Base-by-base conservation (phyloP, 2,888 invertebrate species). In the Sepioteuthis lessoniana region DNA sequence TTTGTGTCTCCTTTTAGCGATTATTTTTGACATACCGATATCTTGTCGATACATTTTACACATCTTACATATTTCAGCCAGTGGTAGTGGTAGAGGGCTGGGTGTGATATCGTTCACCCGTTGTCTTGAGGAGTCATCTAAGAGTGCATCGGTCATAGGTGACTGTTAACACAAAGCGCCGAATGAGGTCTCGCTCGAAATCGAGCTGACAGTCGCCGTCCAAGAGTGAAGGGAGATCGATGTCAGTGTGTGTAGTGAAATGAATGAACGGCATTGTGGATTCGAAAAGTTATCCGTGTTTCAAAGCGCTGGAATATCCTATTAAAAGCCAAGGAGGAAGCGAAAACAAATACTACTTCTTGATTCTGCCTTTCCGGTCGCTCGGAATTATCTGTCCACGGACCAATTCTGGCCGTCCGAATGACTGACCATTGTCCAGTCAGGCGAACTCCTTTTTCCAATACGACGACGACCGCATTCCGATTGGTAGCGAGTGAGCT, bases 261-360 rank as follows among this genome's bases (percentile, higher is more conserved):
- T n/a, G 76, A 76, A 35, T 76, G n/a, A 76, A 76, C n/a, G 76
- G n/a, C n/a, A 35, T 76, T 76, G 76, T 76, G 76, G 13, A n/a
- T n/a, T 76, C 76, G n/a, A 76, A 76, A 76, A n/a, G 76, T 76
- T 16, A 16, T 25, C 13, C n/a, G 35, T 76, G 76, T n/a, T 76
- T 76, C n/a, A 76, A 76, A n/a, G 76, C 35, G n/a, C n/a, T 13
- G 35, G n/a, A 76, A n/a, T 35, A 16, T n/a, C 76, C n/a, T 76
- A 76, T 76, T 76, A 76, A 76, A 76, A 16, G n/a, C 76, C 35
- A 16, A 76, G 35, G 16, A 76, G 76, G 76, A 76, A n/a, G n/a
- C 76, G 76, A 76, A 76, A 76, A 35, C 76, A 76, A 76, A 76
- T 76, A 76, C n/a, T 76, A n/a, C n/a, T 76, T 76, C 76, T 76